phyloP scores from a whole-genome alignment of 2,113 vertebrate species.

The Corynorhinus townsendii region DNA sequence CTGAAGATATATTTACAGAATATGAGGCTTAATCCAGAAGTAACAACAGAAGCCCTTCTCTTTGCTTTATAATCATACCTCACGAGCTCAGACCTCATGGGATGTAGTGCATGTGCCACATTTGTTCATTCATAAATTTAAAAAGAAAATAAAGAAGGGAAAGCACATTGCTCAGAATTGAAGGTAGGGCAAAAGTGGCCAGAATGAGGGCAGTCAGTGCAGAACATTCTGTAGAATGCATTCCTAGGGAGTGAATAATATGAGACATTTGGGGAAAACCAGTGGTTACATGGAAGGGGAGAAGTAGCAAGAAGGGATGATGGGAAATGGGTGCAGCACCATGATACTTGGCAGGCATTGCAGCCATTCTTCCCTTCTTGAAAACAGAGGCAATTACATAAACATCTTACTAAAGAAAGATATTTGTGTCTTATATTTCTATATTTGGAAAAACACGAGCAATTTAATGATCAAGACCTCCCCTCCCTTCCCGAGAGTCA shows the following conservation, averaged over 20 bases:
- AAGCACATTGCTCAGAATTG: not conserved
- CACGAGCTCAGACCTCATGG: not conserved
- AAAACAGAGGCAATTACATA: not conserved
- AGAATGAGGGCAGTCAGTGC: not conserved
- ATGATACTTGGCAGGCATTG: fast-evolving
- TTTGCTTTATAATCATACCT: not conserved
- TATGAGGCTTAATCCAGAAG: not conserved
- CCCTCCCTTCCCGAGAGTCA: not conserved
- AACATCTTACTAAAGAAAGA: not conserved
- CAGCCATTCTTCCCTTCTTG: not conserved
- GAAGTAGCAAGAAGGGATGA: not conserved
- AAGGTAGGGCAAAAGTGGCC: not conserved
- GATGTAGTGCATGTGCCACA: not conserved
- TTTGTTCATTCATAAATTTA: not conserved
- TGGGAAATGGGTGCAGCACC: not conserved
- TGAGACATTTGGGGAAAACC: not conserved
- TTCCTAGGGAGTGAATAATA: not conserved
- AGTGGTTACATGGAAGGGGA: not conserved
- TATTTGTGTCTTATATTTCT: not conserved
- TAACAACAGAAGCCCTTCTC: not conserved
- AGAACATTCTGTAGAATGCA: not conserved
- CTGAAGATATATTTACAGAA: slow-evolving; percentile 23
- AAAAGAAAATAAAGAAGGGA: not conserved
- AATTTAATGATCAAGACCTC: not conserved
- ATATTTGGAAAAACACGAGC: not conserved